Evolutionary conservation across 2,888 invertebrate genomes (phyloP).

Genomic region (Parthenolecanium corni): DNA sequence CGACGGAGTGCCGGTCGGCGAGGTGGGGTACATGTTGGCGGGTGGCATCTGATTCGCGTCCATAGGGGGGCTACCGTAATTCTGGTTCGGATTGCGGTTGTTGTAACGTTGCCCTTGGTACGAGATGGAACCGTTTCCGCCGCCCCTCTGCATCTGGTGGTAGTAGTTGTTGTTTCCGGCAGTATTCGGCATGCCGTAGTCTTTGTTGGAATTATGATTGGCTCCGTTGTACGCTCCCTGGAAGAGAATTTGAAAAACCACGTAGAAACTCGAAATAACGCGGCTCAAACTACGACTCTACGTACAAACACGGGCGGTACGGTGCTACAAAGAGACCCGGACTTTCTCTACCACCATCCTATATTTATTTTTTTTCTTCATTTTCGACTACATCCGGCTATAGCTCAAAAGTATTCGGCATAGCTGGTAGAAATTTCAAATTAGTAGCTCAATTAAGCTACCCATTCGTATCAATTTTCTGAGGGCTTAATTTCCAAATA

Average conservation of each 20-base stretch:
- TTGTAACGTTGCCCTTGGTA: background rate
- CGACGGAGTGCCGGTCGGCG: conserved; percentile 14
- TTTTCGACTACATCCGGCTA: no score
- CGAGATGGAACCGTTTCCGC: background rate
- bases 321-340: no score
- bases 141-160: background rate
- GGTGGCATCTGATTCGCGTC: conserved; percentile 1
- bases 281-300: no score
- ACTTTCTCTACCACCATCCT: no score
- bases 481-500: no score
- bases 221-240: conserved; percentile 13
- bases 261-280: no score
- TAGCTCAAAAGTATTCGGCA: no score
- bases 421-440: no score
- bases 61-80: background rate
- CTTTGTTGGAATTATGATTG: background rate
- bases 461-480: no score
- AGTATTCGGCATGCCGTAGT: background rate
- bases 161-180: background rate
- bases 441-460: no score
- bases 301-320: no score
- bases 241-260: no score
- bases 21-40: conserved; percentile 29
- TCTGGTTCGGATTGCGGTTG: background rate
- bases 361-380: background rate